Base-by-base conservation (phyloP, 1,140 invertebrate genomes). In the Myzus persicae region DNA sequence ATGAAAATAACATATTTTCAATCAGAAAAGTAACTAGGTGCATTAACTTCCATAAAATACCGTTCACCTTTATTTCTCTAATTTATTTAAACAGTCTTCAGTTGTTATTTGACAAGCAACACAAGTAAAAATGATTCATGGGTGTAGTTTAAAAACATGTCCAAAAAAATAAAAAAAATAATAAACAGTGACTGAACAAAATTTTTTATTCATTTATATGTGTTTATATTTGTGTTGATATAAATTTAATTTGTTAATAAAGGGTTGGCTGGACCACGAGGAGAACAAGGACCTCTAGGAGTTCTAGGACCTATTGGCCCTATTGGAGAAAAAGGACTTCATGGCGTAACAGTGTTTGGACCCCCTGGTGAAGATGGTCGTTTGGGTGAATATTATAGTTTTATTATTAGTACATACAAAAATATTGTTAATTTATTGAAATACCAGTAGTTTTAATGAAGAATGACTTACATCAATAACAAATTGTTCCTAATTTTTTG, bases 261-360 rank as follows among this genome's bases (percentile, higher is more conserved):
- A 94, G 94, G 94, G 20, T 84, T 94, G 22, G 54, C 90, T 87
- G 94, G 94, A 0, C 46, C 81, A 88, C 95, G 95, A 82, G 97
- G 97, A 31, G 94, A 95, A 93, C 95, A 95, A 38, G 97, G 97
- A 92, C 96, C 97, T 94, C 95, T 96, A 93, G 97, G 97, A 94
- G 96, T 97, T 93, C 94, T 95, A 48, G 97, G 97, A 76, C 94
- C 94, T 93, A 95, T 94, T 94, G 97, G 97, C 94, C 93, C 95
- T 26, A 93, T 95, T 0, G 97, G 97, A 38, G 96, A 96, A 40
- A 97, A 96, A 95, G 97, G 97, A 90, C 96, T 96, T 89, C 96
- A 96, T 54, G 97, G 97, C 11, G 89, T 95, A 93, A 95, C 95
- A 76, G 96, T 97, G 38, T 95, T 95, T 76, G 97, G 97, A 18